Conservation (phyloP, 2,797 vertebrate species). For the Rhyacichthys aspro region DNA sequence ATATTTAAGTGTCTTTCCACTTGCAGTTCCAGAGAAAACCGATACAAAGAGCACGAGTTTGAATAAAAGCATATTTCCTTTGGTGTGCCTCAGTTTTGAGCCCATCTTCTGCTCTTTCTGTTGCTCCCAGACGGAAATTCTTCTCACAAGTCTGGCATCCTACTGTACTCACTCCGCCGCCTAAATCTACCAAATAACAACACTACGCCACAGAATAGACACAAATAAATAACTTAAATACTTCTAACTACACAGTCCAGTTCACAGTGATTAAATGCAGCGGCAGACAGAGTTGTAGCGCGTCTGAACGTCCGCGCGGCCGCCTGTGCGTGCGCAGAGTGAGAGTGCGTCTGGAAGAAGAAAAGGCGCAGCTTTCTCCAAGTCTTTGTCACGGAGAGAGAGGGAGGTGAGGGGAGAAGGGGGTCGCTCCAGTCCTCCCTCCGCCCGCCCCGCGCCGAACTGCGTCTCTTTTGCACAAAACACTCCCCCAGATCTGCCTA, state of each 20-base stretch:
- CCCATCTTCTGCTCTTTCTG: constrained; percentile 56
- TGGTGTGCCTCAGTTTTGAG: constrained; percentile 47
- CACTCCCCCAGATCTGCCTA: constrained; percentile 38
- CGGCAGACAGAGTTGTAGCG: constrained; percentile 50
- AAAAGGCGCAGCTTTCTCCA: constrained; percentile 70
- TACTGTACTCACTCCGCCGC: constrained; percentile 40
- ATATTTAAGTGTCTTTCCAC: constrained; percentile 90
- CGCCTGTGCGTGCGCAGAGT: constrained; percentile 45
- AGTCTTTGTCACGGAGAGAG: constrained; percentile 23
- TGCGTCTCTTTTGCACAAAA: constrained; percentile 51
- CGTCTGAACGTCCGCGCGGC: constrained; percentile 52
- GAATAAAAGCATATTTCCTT: constrained; percentile 50
- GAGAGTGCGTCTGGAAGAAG: constrained; percentile 55
- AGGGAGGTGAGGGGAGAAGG: constrained; percentile 6
- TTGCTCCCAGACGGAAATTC: constrained; percentile 39
- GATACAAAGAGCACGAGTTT: constrained; percentile 59
- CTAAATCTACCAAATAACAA: constrained; percentile 3
- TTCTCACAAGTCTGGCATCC: constrained; percentile 72
- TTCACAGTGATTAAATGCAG: not conserved
- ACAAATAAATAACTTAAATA: constrained; percentile 27
- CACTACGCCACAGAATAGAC: constrained; percentile 25
- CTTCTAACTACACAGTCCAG: not conserved
- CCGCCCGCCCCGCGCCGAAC: constrained; percentile 77
- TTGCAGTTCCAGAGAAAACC: constrained; percentile 55
- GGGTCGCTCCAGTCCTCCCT: constrained; percentile 50